These are phyloP conservation scores for Spinibarbus caldwelli DNA, from an alignment of 2,797 vertebrate species.

Conservation along the genomic window DNA sequence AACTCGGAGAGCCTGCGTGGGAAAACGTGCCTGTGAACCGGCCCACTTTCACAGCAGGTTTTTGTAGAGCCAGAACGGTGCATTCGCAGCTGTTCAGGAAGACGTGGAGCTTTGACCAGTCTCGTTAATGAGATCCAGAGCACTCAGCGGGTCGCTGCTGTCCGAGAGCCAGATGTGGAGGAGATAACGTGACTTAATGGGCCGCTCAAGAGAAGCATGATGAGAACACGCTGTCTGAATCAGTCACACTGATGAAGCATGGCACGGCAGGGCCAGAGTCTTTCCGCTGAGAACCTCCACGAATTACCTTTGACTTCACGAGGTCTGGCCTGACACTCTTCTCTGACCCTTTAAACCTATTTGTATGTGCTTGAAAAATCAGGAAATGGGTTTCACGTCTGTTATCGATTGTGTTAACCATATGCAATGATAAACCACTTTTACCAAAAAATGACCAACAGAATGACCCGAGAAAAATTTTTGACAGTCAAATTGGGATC, in stretches of 20 bases:
- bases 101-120: conserved; percentile 9
- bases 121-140: conserved; percentile 24
- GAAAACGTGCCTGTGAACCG: conserved; percentile 29
- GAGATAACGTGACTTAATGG: conserved; percentile 38
- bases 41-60: conserved; percentile 5
- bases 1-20: background rate
- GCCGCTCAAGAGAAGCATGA: conserved; percentile 16
- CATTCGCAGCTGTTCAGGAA: conserved; percentile 48
- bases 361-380: conserved; percentile 2
- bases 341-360: conserved; percentile 35
- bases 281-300: conserved; percentile 24
- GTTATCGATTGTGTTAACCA: background rate
- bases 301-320: conserved; percentile 59
- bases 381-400: background rate
- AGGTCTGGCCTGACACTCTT: conserved; percentile 33
- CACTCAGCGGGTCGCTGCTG: conserved; percentile 18
- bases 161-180: conserved; percentile 49
- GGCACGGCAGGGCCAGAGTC: background rate
- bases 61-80: background rate
- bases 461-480: background rate
- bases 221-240: conserved; percentile 40
- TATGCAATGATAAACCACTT: background rate
- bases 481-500: background rate
- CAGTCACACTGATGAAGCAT: conserved; percentile 38
- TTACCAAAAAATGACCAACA: background rate